A percentile compares a stretch with the other conserved stretches of the same genome.
phyloP scores from a whole-genome alignment of 2,888 invertebrate genomes.

The Cecidostiba fungosa region DNA sequence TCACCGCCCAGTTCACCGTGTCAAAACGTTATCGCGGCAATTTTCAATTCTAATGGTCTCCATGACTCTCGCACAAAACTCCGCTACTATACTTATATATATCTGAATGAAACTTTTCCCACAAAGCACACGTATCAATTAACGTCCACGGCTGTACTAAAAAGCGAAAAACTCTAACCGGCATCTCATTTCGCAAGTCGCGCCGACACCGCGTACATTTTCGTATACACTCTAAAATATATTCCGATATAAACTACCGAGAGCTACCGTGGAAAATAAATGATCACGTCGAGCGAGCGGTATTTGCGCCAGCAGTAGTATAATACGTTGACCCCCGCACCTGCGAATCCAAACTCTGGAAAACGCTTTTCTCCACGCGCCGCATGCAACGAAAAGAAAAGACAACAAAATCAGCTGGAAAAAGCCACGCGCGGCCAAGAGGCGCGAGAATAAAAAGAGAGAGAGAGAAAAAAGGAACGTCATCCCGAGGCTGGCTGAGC shows the following conservation, averaged over 20 bases:
- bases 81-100: background rate
- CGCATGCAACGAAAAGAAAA: background rate
- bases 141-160: background rate
- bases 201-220: background rate
- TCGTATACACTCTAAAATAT: too few relatives aligned
- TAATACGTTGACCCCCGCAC: background rate
- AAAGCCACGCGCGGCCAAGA: background rate
- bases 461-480: conserved; percentile 36
- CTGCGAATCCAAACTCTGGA: background rate
- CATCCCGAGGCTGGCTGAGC: conserved; percentile 36
- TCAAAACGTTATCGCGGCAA: background rate
- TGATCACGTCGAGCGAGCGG: conserved; percentile 45
- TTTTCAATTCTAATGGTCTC: background rate
- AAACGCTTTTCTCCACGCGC: background rate
- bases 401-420: background rate
- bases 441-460: background rate
- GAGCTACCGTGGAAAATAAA: conserved; percentile 40
- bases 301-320: conserved; percentile 14
- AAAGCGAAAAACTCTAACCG: conserved; percentile 47
- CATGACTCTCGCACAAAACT: background rate
- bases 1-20: background rate
- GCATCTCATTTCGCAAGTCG: conserved; percentile 46
- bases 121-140: conserved; percentile 12
- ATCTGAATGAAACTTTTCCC: conserved; percentile 20
- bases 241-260: conserved; percentile 12